phyloP scores from a whole-genome alignment of 2,797 vertebrate genomes.

The Otolemur crassicaudatus region DNA sequence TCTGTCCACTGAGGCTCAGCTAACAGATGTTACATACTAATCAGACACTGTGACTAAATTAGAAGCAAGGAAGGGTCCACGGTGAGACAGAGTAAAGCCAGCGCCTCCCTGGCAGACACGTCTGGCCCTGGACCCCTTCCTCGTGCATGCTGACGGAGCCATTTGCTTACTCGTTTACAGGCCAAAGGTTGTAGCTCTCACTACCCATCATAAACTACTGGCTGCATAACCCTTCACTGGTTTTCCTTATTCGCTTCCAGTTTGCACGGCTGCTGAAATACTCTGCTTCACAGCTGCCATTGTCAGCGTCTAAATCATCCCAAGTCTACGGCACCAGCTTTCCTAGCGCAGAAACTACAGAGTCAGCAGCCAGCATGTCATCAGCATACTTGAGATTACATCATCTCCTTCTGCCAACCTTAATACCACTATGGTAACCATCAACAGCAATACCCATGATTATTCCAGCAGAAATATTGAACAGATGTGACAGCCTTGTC shows the following conservation, averaged over 20 bases:
- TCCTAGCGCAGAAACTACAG: conserved; percentile 82
- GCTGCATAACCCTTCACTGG: conserved; percentile 64
- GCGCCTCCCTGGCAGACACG: background rate
- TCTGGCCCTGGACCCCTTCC: background rate
- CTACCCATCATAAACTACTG: conserved; percentile 40
- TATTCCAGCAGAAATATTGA: conserved; percentile 90
- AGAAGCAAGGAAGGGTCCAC: conserved; percentile 35
- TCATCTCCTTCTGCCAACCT: conserved; percentile 90
- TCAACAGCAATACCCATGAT: conserved; percentile 88
- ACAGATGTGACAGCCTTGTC: conserved; percentile 90
- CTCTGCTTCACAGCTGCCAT: conserved; percentile 80
- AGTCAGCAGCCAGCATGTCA: conserved; percentile 88
- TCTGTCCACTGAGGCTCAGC: conserved; percentile 37
- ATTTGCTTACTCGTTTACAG: background rate
- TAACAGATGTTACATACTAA: conserved; percentile 66
- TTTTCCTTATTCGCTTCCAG: conserved; percentile 74
- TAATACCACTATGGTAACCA: conserved; percentile 90
- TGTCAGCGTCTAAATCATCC: conserved; percentile 76
- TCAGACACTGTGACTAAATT: background rate
- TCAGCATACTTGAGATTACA: conserved; percentile 86
- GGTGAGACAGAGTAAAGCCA: background rate
- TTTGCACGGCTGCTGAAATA: conserved; percentile 77
- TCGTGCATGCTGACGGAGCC: background rate
- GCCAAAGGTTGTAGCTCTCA: background rate
- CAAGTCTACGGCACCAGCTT: conserved; percentile 73